phyloP scores from a whole-genome alignment of 2,888 invertebrate species.

The Galeopsomyia nigrocyanea region DNA sequence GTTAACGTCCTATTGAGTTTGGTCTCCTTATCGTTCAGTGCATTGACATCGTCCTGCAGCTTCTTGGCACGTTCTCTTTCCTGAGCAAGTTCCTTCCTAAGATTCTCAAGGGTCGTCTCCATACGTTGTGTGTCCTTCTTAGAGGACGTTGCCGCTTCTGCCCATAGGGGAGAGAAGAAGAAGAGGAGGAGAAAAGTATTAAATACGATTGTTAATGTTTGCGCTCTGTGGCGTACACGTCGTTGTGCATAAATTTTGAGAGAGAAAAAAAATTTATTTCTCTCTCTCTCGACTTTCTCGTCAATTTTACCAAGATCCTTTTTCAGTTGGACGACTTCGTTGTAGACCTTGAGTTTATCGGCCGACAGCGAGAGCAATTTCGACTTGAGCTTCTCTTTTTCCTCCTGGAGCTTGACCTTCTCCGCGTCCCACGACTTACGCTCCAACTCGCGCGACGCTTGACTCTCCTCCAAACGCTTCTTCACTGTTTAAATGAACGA shows the following conservation, averaged over 20 bases:
- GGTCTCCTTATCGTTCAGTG: slow-evolving; percentile 59
- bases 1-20: slow-evolving; percentile 62
- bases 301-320: slow-evolving; percentile 72
- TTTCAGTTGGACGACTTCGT: slow-evolving; percentile 74
- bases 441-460: slow-evolving; percentile 57
- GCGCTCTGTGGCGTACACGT: too few species aligned
- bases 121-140: slow-evolving; percentile 70
- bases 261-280: background rate
- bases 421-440: slow-evolving; percentile 68
- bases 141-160: slow-evolving; percentile 73
- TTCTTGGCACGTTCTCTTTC: slow-evolving; percentile 77
- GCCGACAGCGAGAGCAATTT: slow-evolving; percentile 69
- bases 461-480: slow-evolving; percentile 73
- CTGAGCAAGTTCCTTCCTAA: slow-evolving; percentile 70
- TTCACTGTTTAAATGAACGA: slow-evolving; percentile 59
- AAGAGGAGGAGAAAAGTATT: slow-evolving; percentile 8
- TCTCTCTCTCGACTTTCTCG: background rate
- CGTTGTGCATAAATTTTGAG: slow-evolving; percentile 1
- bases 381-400: slow-evolving; percentile 70
- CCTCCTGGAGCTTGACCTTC: slow-evolving; percentile 71
- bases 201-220: too few species aligned
- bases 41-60: slow-evolving; percentile 72
- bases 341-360: slow-evolving; percentile 73
- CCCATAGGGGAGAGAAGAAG: background rate
- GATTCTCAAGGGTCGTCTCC: slow-evolving; percentile 76